Evolutionary conservation across 2,113 vertebrate species (phyloP).

Genomic region (Dissostichus mawsoni): DNA sequence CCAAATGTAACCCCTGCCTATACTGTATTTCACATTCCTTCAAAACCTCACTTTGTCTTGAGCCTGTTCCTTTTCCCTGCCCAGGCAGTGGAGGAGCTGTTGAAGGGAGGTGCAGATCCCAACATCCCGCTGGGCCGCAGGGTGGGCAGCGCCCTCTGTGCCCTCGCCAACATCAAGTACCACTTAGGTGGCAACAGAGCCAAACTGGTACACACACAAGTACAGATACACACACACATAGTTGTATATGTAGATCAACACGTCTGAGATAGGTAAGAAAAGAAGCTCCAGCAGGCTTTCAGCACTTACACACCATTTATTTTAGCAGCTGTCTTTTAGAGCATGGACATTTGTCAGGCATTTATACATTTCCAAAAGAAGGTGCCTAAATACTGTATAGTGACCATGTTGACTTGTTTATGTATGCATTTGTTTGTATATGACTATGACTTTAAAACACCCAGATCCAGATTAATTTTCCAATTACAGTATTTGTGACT

Average conservation of each 20-base stretch:
- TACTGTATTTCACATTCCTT: not conserved
- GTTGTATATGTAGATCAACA: not conserved
- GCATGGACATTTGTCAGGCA: too few species aligned
- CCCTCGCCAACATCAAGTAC: constrained; percentile 82
- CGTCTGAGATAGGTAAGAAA: too few species aligned
- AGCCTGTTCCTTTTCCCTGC: not conserved
- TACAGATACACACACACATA: not conserved
- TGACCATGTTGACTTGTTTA: not conserved
- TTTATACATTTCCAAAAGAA: too few species aligned
- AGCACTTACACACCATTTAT: too few species aligned
- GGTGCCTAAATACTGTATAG: too few species aligned
- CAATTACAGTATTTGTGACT: not conserved
- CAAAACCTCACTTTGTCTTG: not conserved
- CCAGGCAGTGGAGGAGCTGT: constrained; percentile 87
- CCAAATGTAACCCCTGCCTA: too few species aligned
- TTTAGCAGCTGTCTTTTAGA: too few species aligned
- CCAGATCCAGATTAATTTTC: not conserved
- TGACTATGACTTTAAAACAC: not conserved
- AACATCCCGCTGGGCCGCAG: constrained; percentile 81
- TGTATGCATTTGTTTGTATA: not conserved
- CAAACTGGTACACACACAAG: constrained; percentile 80
- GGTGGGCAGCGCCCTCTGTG: constrained; percentile 87
- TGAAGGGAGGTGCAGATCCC: constrained; percentile 86
- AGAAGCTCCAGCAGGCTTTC: too few species aligned
- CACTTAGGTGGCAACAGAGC: constrained; percentile 70